Evolutionary conservation across 64 coral and sea anemone species (phyloP), one percentile per base, ranked within the genome.

Genomic region (Porites australiensis): DNA sequence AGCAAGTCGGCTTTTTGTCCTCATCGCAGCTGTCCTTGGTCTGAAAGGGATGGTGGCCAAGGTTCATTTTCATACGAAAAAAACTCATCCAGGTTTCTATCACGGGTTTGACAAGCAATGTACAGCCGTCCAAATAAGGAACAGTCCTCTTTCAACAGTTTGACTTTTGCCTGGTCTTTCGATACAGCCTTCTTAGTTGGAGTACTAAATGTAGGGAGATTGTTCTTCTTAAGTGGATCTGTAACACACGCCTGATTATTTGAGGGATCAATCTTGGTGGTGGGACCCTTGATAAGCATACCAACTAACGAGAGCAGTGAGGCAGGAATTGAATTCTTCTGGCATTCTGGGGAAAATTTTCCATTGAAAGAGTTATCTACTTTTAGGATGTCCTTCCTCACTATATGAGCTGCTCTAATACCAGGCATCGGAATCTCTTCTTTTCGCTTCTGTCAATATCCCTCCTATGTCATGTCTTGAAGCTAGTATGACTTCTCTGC

Each of bases 311-410:
- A 53, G 14, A 89, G 54, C 46, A 94, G 27, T 44, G 92, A 89
- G 69, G 77, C 57, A 65, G 92, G 92, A 75, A 94, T 57, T 54
- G 86, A 81, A 63, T 93, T 50, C 69, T 89, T 82, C 64, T 93
- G 62, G 67, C 91, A 93, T 59, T 80, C 75, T 79, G 23, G 72
- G 43, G 50, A n/a, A 74, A 93, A 93, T 88, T 18, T 88, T 18
- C 91, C 91, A 88, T 93, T 63, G 64, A 93, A 93, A 27, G 91
- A 71, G 75, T 88, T 37, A 6, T 93, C 53, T 19, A 88, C 63
- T 22, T 80, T 78, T 23, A 88, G 60, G 50, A 93, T 93, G 9
- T 93, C 91, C 51, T 60, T 87, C 77, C 92, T 81, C 44, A 88
- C 53, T n/a, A 93, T 88, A 22, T 72, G 15, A 13, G 92, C 86